These are phyloP conservation scores for Macaria notata DNA, from an alignment of 2,888 invertebrate species.

Conservation along the genomic window DNA sequence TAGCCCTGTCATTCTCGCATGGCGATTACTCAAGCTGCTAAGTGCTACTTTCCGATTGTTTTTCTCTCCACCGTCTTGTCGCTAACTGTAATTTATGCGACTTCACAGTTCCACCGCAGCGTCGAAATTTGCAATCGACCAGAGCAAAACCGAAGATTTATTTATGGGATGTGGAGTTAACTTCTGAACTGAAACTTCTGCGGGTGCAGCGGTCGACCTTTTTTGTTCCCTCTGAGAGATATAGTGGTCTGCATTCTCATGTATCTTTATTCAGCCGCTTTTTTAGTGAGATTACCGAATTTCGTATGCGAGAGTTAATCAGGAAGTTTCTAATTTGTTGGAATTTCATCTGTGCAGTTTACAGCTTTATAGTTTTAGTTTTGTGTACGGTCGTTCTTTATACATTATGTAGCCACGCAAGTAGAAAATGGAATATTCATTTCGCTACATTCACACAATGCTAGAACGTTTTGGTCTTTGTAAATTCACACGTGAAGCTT, in stretches of 20 bases:
- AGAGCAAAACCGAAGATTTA: constrained; percentile 80
- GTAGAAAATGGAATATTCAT: constrained; percentile 11
- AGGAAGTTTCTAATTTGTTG: constrained; percentile 35
- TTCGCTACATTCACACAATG: constrained; percentile 3
- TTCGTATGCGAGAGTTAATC: constrained; percentile 39
- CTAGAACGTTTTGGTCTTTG: constrained; percentile 18
- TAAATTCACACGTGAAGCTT: constrained; percentile 20
- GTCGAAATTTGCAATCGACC: constrained; percentile 78
- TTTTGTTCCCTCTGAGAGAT: constrained; percentile 56
- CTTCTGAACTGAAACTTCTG: constrained; percentile 72
- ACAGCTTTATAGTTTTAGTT: constrained; percentile 6
- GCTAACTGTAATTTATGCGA: constrained; percentile 80
- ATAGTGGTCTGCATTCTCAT: constrained; percentile 53
- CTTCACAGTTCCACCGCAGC: constrained; percentile 72
- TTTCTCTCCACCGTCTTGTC: constrained; percentile 68
- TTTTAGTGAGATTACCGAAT: constrained; percentile 38
- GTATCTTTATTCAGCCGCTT: constrained; percentile 46
- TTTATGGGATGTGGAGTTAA: constrained; percentile 76
- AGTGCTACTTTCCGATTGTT: constrained; percentile 79
- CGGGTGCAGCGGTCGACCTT: constrained; percentile 67
- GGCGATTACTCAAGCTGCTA: constrained; percentile 78
- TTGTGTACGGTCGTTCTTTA: constrained; percentile 12
- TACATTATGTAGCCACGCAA: constrained; percentile 3
- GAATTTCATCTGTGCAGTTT: constrained; percentile 23
- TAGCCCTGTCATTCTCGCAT: constrained; percentile 69